Evolutionary conservation across 53 echinoderm and acorn worm species (phyloP).

Genomic region (Holothuria leucospilota): DNA sequence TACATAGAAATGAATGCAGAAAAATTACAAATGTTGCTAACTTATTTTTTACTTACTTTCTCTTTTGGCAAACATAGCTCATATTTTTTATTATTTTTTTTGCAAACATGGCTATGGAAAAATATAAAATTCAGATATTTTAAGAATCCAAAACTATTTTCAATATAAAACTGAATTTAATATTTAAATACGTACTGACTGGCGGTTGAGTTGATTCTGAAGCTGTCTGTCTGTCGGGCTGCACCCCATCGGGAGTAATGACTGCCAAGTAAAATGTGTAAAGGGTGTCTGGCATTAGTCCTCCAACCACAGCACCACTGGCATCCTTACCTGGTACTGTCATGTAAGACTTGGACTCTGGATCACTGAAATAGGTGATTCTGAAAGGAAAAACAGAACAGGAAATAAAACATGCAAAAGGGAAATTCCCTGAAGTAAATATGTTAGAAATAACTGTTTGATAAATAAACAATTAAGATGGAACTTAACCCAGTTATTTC

Average conservation of each 20-base stretch:
- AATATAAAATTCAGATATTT: not conserved
- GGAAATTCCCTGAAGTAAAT: too few species aligned
- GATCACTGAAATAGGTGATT: conserved; percentile 16
- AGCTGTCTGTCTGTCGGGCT: conserved; percentile 15
- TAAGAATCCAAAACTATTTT: not conserved
- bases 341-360: conserved; percentile 2
- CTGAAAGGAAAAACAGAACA: not conserved
- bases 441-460: too few species aligned
- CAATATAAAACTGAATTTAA: not conserved
- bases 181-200: conserved; percentile 38
- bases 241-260: conserved; percentile 43
- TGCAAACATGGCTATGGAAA: not conserved
- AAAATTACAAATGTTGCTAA: not conserved
- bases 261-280: conserved; percentile 66
- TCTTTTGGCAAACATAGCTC: not conserved
- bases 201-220: conserved; percentile 47
- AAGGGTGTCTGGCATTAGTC: conserved; percentile 53
- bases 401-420: too few species aligned
- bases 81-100: not conserved
- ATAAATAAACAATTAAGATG: too few species aligned
- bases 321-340: conserved; percentile 43
- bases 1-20: not conserved
- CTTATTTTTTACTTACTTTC: not conserved
- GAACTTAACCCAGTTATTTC: too few species aligned
- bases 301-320: conserved; percentile 50